A percentile compares a stretch with the other conserved stretches of the same genome.
These are phyloP conservation scores for Nesidiocoris tenuis DNA, from an alignment of 2,888 invertebrate species.

Conservation along the genomic window DNA sequence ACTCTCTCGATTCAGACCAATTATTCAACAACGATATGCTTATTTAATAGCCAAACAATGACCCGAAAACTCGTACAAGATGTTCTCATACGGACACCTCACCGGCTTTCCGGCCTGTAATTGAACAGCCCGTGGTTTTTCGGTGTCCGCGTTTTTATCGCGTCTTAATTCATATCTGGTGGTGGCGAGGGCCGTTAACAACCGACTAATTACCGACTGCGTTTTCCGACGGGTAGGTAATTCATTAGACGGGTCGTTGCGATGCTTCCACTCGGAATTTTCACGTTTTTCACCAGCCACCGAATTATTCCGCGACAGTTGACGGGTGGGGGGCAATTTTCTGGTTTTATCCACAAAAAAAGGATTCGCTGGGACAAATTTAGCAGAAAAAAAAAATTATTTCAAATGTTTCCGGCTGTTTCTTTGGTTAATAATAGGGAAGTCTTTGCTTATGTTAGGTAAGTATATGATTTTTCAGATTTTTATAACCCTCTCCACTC, in stretches of 20 bases:
- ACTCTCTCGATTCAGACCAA: neutral
- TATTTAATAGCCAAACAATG: slow-evolving; percentile 30
- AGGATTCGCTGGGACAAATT: too few species aligned
- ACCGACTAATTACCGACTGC: neutral
- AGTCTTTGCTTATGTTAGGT: too few species aligned
- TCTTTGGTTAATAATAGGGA: too few species aligned
- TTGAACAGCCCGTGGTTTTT: neutral
- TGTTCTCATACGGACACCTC: neutral
- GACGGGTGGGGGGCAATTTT: neutral
- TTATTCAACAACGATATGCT: slow-evolving; percentile 7
- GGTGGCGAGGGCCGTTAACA: neutral
- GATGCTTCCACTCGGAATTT: neutral
- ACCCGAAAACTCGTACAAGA: neutral
- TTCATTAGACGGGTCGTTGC: neutral
- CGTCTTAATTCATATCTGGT: neutral
- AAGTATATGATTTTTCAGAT: too few species aligned
- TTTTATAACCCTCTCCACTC: too few species aligned
- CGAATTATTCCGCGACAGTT: neutral
- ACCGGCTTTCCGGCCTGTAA: neutral
- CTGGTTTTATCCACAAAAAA: too few species aligned
- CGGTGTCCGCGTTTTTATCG: neutral
- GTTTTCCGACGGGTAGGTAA: neutral
- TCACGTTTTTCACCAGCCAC: neutral
- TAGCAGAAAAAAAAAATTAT: too few species aligned
- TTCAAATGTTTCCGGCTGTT: too few species aligned